Conservation (phyloP, 2,888 invertebrate species). For the Tetragonula carbonaria region DNA sequence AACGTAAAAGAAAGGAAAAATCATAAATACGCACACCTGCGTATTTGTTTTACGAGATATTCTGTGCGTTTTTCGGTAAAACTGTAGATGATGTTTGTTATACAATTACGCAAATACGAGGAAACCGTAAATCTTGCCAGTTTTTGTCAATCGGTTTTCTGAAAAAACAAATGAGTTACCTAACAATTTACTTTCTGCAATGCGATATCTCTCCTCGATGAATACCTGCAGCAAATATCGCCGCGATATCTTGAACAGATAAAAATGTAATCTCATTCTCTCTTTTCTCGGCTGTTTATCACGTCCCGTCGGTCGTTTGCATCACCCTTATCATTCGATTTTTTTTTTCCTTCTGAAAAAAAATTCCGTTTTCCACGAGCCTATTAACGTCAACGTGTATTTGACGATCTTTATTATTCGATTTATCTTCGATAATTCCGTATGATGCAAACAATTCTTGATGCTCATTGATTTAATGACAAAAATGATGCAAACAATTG, state of each 20-base stretch:
- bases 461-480: neutral
- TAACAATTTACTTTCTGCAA: neutral
- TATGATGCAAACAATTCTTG: slow-evolving; percentile 13
- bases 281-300: slow-evolving; percentile 28
- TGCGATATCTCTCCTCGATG: neutral
- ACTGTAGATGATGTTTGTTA: neutral
- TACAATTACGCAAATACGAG: neutral
- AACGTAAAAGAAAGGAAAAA: neutral
- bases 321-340: slow-evolving; percentile 48
- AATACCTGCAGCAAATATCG: neutral
- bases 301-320: slow-evolving; percentile 41
- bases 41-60: neutral
- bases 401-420: neutral
- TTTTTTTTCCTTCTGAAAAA: neutral
- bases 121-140: neutral
- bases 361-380: slow-evolving; percentile 7
- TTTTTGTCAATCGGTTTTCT: neutral
- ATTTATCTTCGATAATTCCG: slow-evolving; percentile 9
- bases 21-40: too few species aligned
- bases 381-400: neutral
- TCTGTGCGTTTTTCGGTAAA: neutral
- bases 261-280: slow-evolving; percentile 15
- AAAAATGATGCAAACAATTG: too few species aligned
- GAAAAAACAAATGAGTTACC: too few species aligned
- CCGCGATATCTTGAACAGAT: slow-evolving; percentile 6